Evolutionary conservation across 2,113 vertebrate genomes (phyloP), one percentile per base, ranked within the genome.

Genomic region (Nannospalax galili): DNA sequence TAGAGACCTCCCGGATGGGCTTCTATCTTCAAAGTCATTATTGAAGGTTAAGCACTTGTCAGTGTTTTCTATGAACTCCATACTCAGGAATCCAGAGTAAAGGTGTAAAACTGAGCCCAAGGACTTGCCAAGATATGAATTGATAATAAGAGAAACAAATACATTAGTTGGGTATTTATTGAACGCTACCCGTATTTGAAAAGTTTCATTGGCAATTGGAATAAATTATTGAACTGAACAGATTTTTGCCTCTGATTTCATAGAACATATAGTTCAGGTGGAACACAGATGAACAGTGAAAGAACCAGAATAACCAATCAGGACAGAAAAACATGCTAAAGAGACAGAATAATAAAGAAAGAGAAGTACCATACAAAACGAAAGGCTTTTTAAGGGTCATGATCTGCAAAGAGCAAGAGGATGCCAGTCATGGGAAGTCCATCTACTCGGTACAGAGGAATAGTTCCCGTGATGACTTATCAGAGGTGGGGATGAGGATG

Each of bases 1-100:
- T 20, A 85, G 90, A 91, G 84, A 48, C 79, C 75, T 87, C 84
- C 80, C 94, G 67, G 0, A 84, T 88, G 92, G 78, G 56, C 91
- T 70, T 56, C 40, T 73, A 58, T 75, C 56, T 88, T 84, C 75
- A 35, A 73, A 93, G 42, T 37, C 69, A 45, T 14, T 48, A 79
- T 37, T 93, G 89, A 79, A 93, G 60, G 48, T 93, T 87, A 84
- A 87, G 62, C 64, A 60, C 72, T 58, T 75, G 72, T 15, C 28
- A 24, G 26, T 84, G 40, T 84, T 93, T 42, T 85, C 52, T 79
- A 15, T 16, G 45, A 74, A 70, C 6, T 84, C 73, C 28, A 48
- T 10, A 60, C 19, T 52, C 20, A 73, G 10, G 28, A 1, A 28
- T 58, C 10, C 65, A 20, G 24, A 35, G 35, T 48, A 22, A 78